A percentile compares a stretch with the other conserved stretches of the same genome.
phyloP scores from a whole-genome alignment of 1,140 invertebrate species.

The Metaphire vulgaris region DNA sequence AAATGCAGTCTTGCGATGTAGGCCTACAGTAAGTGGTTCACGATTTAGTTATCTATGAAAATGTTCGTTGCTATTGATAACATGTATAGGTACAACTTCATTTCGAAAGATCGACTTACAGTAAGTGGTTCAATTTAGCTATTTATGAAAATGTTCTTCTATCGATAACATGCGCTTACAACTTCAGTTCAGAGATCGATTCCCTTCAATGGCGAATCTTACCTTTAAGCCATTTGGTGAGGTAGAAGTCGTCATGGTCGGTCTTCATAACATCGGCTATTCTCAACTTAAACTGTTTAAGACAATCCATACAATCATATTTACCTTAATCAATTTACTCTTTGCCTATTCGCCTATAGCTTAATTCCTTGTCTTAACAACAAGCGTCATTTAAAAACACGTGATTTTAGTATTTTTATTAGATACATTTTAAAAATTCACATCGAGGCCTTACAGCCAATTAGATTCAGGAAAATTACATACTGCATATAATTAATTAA shows the following conservation, averaged over 20 bases:
- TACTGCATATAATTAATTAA: too few species aligned
- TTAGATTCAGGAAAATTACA: background rate
- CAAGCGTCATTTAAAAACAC: background rate
- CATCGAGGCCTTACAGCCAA: background rate
- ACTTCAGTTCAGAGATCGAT: too few species aligned
- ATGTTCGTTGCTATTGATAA: too few species aligned
- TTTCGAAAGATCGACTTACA: background rate
- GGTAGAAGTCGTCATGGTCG: background rate
- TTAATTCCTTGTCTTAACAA: too few species aligned
- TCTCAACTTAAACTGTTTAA: background rate
- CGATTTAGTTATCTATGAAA: too few species aligned
- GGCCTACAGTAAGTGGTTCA: too few species aligned
- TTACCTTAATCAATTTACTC: too few species aligned
- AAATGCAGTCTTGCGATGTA: too few species aligned
- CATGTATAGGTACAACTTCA: background rate
- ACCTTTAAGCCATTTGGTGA: background rate
- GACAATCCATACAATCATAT: background rate
- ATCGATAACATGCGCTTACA: too few species aligned
- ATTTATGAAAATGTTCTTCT: background rate
- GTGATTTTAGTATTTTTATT: background rate
- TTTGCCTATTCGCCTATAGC: too few species aligned
- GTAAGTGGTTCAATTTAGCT: background rate
- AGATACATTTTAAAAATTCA: background rate
- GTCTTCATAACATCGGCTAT: background rate
- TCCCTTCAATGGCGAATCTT: too few species aligned